Base-by-base conservation (phyloP, 1,140 invertebrate genomes). In the Oryzaephilus surinamensis region DNA sequence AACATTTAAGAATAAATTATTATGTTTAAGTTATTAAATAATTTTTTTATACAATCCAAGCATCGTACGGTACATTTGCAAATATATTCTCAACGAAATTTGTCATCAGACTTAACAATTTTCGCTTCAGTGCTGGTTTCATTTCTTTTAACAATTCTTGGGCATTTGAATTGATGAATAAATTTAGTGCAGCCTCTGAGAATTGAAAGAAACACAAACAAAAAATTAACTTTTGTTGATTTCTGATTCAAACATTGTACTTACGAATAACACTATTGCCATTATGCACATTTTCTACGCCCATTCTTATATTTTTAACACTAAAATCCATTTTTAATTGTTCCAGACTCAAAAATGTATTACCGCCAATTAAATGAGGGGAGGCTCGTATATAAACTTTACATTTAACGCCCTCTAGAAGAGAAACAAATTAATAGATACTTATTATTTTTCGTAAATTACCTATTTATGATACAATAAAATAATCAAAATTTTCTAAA, bases 91-190 rank as follows among this genome's bases (percentile, higher is more conserved):
- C 74, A 12, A 85, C 71, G 53, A 86, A 87, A 29, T 72, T 67
- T 7, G 73, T 71, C 74, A 87, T 81, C 21, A 80, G 75, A 29
- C 73, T 67, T 4, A 83, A 70, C 2, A 88, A 63, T 55, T 88
- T 85, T 42, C 71, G 72, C 46, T 83, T 77, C 17, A 88, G 65
- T 56, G 82, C 78, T 0, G 84, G 84, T 59, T 88, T 88, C 84
- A 88, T 88, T 67, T 87, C 83, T 53, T 81, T 83, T 6, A 86
- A 55, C 6, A 87, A 62, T 45, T 86, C 84, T 53, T 87, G 83
- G 1, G 80, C 74, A 55, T 87, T 84, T 0, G 78, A 81, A 56
- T 87, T 88, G 56, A 88, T 88, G 60, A 88, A 86, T n/a, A 84
- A 61, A 63, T 88, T 88, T 26, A 88, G 56, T 19, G 83, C 84